Evolutionary conservation across 2,797 vertebrate species (phyloP).

Genomic region (Meriones psammophilus): DNA sequence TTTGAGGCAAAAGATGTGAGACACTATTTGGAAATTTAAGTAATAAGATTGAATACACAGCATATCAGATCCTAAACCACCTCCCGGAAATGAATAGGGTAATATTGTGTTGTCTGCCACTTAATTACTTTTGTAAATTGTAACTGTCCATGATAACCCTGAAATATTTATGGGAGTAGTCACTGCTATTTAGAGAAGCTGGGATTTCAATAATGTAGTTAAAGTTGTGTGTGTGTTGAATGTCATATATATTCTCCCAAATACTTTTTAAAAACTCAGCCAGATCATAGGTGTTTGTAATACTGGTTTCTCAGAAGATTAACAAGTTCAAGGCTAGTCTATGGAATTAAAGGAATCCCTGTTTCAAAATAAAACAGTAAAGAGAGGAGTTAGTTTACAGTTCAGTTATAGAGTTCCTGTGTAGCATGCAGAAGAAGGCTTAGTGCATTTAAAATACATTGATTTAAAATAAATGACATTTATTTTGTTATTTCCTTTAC

Average conservation of each 20-base stretch:
- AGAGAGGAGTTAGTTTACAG: too few relatives aligned
- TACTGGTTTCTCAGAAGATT: background rate
- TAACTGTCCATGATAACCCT: background rate
- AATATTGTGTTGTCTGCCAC: background rate
- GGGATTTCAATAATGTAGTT: constrained; percentile 33
- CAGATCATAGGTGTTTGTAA: background rate
- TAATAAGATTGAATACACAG: background rate
- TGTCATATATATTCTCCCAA: constrained; percentile 68
- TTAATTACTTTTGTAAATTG: constrained; percentile 49
- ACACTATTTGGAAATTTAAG: background rate
- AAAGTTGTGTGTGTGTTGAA: constrained; percentile 38
- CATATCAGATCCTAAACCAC: background rate
- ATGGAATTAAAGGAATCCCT: background rate
- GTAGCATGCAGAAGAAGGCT: too few relatives aligned
- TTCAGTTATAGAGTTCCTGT: background rate
- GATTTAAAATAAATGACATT: constrained; percentile 27
- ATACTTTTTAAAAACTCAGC: constrained; percentile 44
- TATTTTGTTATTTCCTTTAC: constrained; percentile 59
- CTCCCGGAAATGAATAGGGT: constrained; percentile 25
- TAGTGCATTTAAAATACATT: background rate
- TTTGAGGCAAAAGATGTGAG: background rate
- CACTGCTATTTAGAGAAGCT: background rate
- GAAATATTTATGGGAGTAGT: constrained; percentile 40
- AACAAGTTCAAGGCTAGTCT: background rate
- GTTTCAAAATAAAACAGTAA: background rate